Conservation (phyloP, 2,888 invertebrate genomes). For the Thymelicus acteon region DNA sequence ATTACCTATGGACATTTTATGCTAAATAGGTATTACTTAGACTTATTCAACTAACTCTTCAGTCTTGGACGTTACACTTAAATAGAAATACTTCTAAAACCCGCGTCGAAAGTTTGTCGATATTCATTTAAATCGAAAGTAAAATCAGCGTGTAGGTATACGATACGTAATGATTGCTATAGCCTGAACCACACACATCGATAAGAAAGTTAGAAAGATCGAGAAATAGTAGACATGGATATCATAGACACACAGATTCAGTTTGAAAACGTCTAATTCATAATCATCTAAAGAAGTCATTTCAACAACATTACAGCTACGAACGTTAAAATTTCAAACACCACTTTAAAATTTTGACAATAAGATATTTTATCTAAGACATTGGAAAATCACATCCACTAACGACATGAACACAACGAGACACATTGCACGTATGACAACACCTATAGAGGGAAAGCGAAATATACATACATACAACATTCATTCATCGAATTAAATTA, state of each 20-base stretch:
- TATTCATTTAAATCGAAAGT: slow-evolving; percentile 57
- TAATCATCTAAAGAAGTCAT: slow-evolving; percentile 53
- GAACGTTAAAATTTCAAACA: slow-evolving; percentile 49
- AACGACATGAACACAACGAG: slow-evolving; percentile 66
- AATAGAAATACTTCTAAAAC: slow-evolving; percentile 82
- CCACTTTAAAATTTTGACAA: slow-evolving; percentile 52
- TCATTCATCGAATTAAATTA: slow-evolving; percentile 58
- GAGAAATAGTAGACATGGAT: slow-evolving; percentile 44
- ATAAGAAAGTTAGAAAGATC: slow-evolving; percentile 46
- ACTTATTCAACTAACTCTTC: slow-evolving; percentile 83
- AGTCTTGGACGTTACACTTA: slow-evolving; percentile 85
- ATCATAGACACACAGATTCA: slow-evolving; percentile 53
- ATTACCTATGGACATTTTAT: slow-evolving; percentile 81
- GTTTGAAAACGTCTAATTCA: slow-evolving; percentile 48
- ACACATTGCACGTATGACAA: slow-evolving; percentile 70
- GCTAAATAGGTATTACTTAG: slow-evolving; percentile 82
- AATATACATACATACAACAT: slow-evolving; percentile 71
- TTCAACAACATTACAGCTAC: slow-evolving; percentile 55
- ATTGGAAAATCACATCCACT: slow-evolving; percentile 71
- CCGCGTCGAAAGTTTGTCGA: slow-evolving; percentile 76
- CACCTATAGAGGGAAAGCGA: slow-evolving; percentile 76
- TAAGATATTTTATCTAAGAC: slow-evolving; percentile 59
- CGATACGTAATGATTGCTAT: slow-evolving; percentile 49
- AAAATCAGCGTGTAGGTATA: slow-evolving; percentile 51
- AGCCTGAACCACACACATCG: slow-evolving; percentile 56